A percentile compares a stretch with the other conserved stretches of the same genome.
Evolutionary conservation across 1,140 invertebrate genomes (phyloP).

Genomic region (Tetramorium simillimum): DNA sequence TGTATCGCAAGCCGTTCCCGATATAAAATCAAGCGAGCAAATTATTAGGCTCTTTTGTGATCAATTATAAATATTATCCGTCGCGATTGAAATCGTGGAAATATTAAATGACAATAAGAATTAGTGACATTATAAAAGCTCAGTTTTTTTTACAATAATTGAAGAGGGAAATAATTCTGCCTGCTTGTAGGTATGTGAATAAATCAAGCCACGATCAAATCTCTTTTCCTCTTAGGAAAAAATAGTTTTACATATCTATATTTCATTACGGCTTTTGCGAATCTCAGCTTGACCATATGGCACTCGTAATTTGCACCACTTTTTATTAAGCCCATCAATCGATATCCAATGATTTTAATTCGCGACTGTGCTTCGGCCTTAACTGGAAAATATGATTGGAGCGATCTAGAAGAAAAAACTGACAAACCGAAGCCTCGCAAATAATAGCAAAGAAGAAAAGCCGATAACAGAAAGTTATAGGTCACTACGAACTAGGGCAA

Average conservation of each 20-base stretch:
- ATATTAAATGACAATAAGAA: neutral
- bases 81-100: neutral
- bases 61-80: neutral
- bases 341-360: neutral
- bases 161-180: neutral
- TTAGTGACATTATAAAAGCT: too few species aligned
- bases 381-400: neutral
- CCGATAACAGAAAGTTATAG: conserved; percentile 75
- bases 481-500: conserved; percentile 70
- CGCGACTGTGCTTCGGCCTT: neutral
- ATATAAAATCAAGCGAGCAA: neutral
- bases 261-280: neutral
- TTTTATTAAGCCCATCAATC: neutral
- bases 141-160: neutral
- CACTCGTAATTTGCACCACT: neutral
- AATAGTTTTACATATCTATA: neutral
- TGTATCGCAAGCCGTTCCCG: neutral
- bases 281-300: neutral
- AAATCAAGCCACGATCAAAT: neutral
- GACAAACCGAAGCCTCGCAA: conserved; percentile 76
- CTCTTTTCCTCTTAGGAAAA: neutral
- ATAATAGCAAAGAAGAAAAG: conserved; percentile 74
- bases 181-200: neutral
- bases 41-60: neutral
- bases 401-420: conserved; percentile 57